Evolutionary conservation across 2,113 vertebrate species (phyloP).

Genomic region (Alouatta palliata): DNA sequence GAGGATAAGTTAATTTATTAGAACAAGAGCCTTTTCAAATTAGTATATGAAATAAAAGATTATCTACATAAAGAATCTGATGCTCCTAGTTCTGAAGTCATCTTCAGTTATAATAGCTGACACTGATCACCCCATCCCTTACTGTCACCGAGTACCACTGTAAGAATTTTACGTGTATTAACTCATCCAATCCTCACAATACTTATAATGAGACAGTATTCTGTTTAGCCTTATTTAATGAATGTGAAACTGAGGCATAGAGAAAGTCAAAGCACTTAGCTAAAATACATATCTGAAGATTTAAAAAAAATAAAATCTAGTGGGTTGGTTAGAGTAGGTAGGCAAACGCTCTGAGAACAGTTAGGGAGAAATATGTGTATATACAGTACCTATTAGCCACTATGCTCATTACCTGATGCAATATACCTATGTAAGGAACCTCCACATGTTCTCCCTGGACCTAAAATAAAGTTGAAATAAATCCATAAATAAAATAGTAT

Average conservation of each 20-base stretch:
- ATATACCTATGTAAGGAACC: background rate
- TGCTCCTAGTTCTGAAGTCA: background rate
- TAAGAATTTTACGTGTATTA: background rate
- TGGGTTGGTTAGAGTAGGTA: background rate
- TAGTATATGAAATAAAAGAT: background rate
- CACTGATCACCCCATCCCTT: background rate
- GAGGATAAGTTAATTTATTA: constrained; percentile 48
- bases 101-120: background rate
- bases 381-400: no score
- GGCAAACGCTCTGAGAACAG: background rate
- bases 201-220: background rate
- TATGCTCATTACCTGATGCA: background rate
- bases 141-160: background rate
- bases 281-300: background rate
- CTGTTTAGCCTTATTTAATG: background rate
- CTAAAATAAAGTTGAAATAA: no score
- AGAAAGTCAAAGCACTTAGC: background rate
- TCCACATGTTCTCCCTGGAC: background rate
- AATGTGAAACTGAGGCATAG: background rate
- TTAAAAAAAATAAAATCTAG: background rate
- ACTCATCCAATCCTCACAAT: background rate
- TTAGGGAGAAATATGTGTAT: no score
- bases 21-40: constrained; percentile 47
- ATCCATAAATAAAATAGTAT: background rate
- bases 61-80: background rate